Percentiles rank a stretch among this genome's conserved stretches.
phyloP scores from a whole-genome alignment of 1,140 invertebrate species.

The Pseudomyrmex flavicornis region DNA sequence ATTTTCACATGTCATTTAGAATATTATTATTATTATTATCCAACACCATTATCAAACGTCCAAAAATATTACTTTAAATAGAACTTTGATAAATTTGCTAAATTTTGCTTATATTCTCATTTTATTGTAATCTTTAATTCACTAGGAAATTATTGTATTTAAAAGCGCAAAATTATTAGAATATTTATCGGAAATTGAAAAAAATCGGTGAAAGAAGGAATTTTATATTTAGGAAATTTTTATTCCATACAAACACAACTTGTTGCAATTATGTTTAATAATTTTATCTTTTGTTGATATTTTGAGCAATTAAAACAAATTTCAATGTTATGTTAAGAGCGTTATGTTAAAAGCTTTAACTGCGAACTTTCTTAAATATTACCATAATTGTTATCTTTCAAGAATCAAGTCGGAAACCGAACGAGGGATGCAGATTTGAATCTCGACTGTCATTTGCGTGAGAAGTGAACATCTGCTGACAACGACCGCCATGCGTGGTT shows the following conservation, averaged over 20 bases:
- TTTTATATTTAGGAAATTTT: not conserved
- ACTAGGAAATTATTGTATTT: not conserved
- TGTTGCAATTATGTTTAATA: not conserved
- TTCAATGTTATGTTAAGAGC: not conserved
- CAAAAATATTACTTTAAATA: not conserved
- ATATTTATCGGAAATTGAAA: not conserved
- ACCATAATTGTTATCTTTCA: conserved; percentile 19
- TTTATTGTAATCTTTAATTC: not conserved
- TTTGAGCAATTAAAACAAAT: not conserved
- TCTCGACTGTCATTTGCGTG: conserved; percentile 75
- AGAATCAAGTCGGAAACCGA: conserved; percentile 56
- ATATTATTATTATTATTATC: conserved; percentile 5
- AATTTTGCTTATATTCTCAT: not conserved
- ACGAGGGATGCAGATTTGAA: conserved; percentile 67
- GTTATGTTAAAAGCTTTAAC: not conserved
- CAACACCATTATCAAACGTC: not conserved
- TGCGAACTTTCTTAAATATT: not conserved
- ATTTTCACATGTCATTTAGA: conserved; percentile 19
- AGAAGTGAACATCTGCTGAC: conserved; percentile 79
- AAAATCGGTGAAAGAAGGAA: not conserved
- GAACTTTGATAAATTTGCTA: not conserved
- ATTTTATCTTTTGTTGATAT: not conserved
- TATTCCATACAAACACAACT: not conserved
- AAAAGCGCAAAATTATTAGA: not conserved
- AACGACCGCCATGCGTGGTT: conserved; percentile 67